phyloP scores from a whole-genome alignment of 1,140 invertebrate species.

The Microplitis mediator region DNA sequence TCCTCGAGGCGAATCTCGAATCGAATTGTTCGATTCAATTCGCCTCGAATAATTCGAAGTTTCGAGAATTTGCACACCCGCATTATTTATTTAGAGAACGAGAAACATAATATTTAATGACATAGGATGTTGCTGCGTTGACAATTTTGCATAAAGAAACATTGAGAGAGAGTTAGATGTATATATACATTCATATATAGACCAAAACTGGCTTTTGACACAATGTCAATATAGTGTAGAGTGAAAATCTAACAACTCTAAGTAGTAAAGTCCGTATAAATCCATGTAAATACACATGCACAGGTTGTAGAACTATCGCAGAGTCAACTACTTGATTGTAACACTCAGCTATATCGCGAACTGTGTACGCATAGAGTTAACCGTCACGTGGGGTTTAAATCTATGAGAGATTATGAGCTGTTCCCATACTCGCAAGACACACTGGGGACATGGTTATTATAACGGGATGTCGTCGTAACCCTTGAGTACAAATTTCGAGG shows the following conservation, averaged over 20 bases:
- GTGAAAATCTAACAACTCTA: conserved; percentile 22
- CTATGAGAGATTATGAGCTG: background rate
- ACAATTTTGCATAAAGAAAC: background rate
- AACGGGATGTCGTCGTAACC: background rate
- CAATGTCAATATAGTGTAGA: conserved; percentile 26
- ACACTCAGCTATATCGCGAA: background rate
- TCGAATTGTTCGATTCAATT: too few relatives aligned
- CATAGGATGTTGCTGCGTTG: too few relatives aligned
- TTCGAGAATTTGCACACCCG: too few relatives aligned
- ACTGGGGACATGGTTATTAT: conserved; percentile 7
- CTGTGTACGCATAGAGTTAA: background rate
- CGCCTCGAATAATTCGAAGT: too few relatives aligned
- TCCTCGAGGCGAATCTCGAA: too few relatives aligned
- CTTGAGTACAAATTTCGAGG: background rate
- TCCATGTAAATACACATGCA: background rate
- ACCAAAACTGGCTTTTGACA: conserved; percentile 24
- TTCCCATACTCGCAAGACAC: background rate
- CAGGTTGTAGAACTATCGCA: too few relatives aligned
- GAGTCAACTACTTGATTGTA: background rate
- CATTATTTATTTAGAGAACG: too few relatives aligned
- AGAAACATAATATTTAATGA: too few relatives aligned
- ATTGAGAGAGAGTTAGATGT: conserved; percentile 29
- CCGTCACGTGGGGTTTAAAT: background rate
- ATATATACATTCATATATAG: conserved; percentile 1
- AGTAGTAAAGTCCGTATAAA: conserved; percentile 21